Percentiles rank a stretch among this genome's conserved stretches.
Conservation (phyloP, 30 jellyfish, hydroid and myxozoan species). For the Aurelia sp. region DNA sequence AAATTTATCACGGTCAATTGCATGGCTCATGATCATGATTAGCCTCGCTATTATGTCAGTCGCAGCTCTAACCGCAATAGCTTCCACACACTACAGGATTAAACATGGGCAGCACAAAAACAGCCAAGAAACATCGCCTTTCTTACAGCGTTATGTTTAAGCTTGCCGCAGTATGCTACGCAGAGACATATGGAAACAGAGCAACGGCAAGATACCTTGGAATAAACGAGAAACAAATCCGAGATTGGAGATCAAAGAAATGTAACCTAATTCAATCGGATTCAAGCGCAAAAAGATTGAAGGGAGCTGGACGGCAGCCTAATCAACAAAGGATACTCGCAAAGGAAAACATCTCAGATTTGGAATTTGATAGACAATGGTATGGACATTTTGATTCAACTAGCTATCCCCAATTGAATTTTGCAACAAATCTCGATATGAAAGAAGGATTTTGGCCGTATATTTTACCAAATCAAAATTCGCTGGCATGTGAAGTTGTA, state of each 20-base stretch:
- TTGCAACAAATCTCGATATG: too few relatives aligned
- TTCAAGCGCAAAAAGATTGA: conserved; percentile 88
- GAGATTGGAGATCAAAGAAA: conserved; percentile 97
- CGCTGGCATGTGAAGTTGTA: conserved; percentile 26
- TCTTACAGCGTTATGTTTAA: conserved; percentile 88
- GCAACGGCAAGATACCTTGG: conserved; percentile 96
- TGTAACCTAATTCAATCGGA: conserved; percentile 74
- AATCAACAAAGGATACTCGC: conserved; percentile 5
- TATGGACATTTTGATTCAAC: too few relatives aligned
- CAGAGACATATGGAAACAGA: conserved; percentile 95
- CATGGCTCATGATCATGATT: conserved; percentile 79
- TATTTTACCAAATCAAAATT: too few relatives aligned
- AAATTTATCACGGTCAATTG: conserved; percentile 70
- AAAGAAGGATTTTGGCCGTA: too few relatives aligned
- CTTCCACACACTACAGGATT: conserved; percentile 11
- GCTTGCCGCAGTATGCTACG: conserved; percentile 88
- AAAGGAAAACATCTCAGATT: conserved; percentile 14
- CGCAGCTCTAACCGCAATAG: conserved; percentile 24
- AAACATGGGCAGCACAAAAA: not conserved
- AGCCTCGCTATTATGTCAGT: conserved; percentile 57
- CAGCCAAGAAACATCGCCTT: conserved; percentile 54
- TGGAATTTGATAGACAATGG: conserved; percentile 28
- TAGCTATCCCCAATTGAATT: too few relatives aligned
- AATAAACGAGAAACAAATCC: conserved; percentile 83
- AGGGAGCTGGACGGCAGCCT: conserved; percentile 93